Conservation (phyloP, 2,113 vertebrate species). For the Planiliza haematocheilus region DNA sequence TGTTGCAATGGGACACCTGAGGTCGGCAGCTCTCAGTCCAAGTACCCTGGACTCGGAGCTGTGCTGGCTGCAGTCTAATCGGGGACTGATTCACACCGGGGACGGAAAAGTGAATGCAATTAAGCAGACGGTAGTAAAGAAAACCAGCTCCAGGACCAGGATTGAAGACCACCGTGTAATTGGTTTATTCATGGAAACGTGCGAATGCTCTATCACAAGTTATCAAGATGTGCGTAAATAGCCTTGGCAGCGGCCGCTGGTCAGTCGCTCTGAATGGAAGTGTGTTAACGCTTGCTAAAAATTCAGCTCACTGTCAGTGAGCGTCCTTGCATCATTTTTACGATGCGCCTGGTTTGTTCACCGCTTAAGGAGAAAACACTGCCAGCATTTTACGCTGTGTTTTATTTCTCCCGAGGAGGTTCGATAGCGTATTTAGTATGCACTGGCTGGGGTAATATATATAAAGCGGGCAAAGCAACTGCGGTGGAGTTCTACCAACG, state of each 20-base stretch:
- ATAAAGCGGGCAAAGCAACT: constrained; percentile 49
- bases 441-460: constrained; percentile 57
- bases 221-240: constrained; percentile 69
- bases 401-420: constrained; percentile 61
- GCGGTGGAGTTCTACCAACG: constrained; percentile 12
- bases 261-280: constrained; percentile 39
- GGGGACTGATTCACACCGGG: constrained; percentile 49
- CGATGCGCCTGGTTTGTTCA: constrained; percentile 57
- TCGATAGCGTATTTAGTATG: constrained; percentile 67
- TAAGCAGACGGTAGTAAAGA: constrained; percentile 44
- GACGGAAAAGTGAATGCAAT: constrained; percentile 54
- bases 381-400: constrained; percentile 57
- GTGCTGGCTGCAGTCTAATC: constrained; percentile 50
- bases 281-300: constrained; percentile 40
- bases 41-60: constrained; percentile 28
- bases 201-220: constrained; percentile 56
- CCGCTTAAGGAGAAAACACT: constrained; percentile 61
- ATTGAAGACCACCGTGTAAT: constrained; percentile 64
- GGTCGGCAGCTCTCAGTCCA: constrained; percentile 40
- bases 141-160: constrained; percentile 45
- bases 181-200: constrained; percentile 66
- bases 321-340: constrained; percentile 62
- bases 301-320: constrained; percentile 41
- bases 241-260: constrained; percentile 33
- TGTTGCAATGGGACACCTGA: constrained; percentile 55